Evolutionary conservation across 2,113 vertebrate genomes (phyloP).

Genomic region (Stigmatopora argus): DNA sequence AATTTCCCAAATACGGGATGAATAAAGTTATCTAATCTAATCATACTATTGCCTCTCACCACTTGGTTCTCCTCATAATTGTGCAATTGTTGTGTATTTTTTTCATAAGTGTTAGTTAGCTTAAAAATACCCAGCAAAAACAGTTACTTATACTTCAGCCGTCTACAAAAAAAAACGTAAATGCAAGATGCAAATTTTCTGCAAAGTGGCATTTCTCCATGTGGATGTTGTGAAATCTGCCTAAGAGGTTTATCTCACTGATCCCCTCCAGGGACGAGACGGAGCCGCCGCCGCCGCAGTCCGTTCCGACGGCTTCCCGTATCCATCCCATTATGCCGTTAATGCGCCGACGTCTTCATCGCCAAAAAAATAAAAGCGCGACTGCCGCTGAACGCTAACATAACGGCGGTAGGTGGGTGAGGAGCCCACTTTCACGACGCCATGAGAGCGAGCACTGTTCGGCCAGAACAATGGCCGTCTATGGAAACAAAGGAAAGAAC

Average conservation of each 20-base stretch:
- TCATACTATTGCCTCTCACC: no score
- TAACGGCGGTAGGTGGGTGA: not conserved
- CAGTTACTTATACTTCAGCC: not conserved
- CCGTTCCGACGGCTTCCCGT: not conserved
- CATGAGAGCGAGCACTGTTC: not conserved
- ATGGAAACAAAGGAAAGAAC: not conserved
- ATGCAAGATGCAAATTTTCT: not conserved
- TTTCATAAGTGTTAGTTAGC: not conserved
- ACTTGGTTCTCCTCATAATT: not conserved
- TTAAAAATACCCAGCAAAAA: not conserved
- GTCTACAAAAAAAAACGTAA: not conserved
- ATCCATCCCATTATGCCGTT: not conserved
- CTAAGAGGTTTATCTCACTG: constrained; percentile 3
- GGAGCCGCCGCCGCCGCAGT: not conserved
- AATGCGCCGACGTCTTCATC: not conserved
- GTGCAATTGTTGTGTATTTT: no score
- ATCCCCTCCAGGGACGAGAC: constrained; percentile 6
- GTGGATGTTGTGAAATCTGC: not conserved
- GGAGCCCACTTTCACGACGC: not conserved
- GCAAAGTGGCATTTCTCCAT: not conserved
- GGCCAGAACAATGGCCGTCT: not conserved
- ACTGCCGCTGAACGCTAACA: not conserved
- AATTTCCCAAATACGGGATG: no score
- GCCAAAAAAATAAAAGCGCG: not conserved
- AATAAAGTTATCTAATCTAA: no score